A percentile compares a stretch with the other conserved stretches of the same genome.
Conservation (phyloP, 2,797 vertebrate species). For the Glyptemys insculpta region DNA sequence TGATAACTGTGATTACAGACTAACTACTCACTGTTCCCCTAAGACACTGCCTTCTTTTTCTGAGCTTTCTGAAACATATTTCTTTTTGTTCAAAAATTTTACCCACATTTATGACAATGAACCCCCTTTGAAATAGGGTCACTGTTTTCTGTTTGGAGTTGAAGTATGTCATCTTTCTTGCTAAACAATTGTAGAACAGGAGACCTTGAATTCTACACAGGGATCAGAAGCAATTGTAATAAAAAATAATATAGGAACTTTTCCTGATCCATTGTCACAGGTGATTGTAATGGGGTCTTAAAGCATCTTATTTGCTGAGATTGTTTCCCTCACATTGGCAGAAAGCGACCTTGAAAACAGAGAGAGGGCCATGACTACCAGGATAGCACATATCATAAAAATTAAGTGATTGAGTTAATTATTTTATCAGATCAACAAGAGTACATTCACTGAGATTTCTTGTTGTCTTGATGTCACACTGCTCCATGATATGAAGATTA, state of each 20-base stretch:
- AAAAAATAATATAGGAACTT: not conserved
- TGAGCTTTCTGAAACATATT: not conserved
- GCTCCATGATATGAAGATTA: not conserved
- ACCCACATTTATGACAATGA: not conserved
- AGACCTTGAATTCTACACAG: not conserved
- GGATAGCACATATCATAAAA: not conserved
- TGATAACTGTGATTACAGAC: not conserved
- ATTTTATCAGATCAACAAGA: not conserved
- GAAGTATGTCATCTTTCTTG: not conserved
- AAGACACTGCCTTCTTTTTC: not conserved
- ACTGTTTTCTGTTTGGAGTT: not conserved
- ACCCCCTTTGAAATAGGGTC: not conserved
- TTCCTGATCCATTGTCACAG: not conserved
- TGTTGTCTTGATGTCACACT: not conserved
- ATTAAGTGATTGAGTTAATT: constrained; percentile 17
- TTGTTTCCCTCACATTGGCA: not conserved
- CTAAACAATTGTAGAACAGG: accelerated
- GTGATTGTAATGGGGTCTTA: not conserved
- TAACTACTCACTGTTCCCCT: not conserved
- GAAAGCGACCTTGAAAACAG: not conserved
- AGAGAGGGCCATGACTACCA: not conserved
- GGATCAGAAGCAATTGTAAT: not conserved
- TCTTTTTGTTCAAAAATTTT: not conserved
- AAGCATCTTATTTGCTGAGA: not conserved
- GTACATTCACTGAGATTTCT: not conserved